Evolutionary conservation across 2,888 invertebrate species (phyloP), one percentile per base, ranked within the genome.

Genomic region (Brachylomia viminalis): DNA sequence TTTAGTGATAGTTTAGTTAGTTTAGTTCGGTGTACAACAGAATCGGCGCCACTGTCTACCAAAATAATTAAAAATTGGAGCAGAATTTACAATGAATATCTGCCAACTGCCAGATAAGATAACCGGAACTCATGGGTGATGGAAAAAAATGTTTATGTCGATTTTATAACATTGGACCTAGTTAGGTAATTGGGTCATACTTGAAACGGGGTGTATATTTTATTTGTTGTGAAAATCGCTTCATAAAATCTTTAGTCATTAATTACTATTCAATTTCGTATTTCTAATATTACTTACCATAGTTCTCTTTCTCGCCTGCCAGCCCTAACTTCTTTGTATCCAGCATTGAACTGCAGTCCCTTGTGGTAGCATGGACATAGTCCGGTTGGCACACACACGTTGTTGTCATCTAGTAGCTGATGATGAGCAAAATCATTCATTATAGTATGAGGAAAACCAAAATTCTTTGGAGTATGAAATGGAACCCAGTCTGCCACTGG

Each of bases 331-430:
- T 98, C 98, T 83, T 97, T 98, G 91, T 98, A 98, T 0, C 98
- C 98, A 0, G 98, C 95, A 1, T 97, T 97, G 92, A 98, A 98
- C 86, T 97, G 97, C 82, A 98, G 92, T 0, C 98, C 98, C 82
- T 98, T 97, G 89, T 97, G 97, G 78, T 96, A 96, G 92, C 99
- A 99, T 0, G 98, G 98, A 88, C 99, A 99, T 77, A 97, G 96
- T 0, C 97, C 97, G 33, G 98, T 97, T 0, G 98, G 98, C 56
- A 99, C 97, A 91, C 99, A 99, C 68, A 97, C 97, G 27, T 97
- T 98, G 72, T 97, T 97, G 8, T 97, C 97, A 89, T 98, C 97
- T 59, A 99, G 92, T 0, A 96, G 92, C 96, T 96, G n/a, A n/a
- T n/a, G n/a, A n/a, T n/a, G n/a, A n/a, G n/a, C n/a, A n/a, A n/a